Evolutionary conservation across 2,113 vertebrate species (phyloP).

Genomic region (Symphodus melops): DNA sequence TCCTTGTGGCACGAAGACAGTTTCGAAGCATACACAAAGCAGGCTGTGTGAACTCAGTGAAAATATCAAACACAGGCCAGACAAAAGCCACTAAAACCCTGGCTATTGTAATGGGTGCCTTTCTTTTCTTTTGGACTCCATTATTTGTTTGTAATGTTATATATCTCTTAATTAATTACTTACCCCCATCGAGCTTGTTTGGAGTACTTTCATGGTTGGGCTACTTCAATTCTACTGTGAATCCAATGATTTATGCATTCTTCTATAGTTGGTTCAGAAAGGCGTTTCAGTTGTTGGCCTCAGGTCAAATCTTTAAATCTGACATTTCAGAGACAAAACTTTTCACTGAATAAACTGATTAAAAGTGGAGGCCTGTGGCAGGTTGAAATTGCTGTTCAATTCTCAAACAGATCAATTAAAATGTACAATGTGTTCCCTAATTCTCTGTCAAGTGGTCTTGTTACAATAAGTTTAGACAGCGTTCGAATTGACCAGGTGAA

Average conservation of each 20-base stretch:
- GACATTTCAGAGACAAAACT: slow-evolving; percentile 20
- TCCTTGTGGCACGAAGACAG: slow-evolving; percentile 24
- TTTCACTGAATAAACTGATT: slow-evolving; percentile 9
- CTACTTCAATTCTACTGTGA: slow-evolving; percentile 33
- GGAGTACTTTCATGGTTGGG: slow-evolving; percentile 24
- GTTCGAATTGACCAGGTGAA: no score
- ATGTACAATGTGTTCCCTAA: no score
- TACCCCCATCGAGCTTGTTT: slow-evolving; percentile 8
- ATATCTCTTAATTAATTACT: slow-evolving; percentile 18
- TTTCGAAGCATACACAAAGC: background rate
- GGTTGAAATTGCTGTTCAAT: no score
- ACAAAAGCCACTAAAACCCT: slow-evolving; percentile 42
- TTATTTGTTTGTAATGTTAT: slow-evolving; percentile 27
- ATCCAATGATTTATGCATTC: slow-evolving; percentile 41
- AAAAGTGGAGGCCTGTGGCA: background rate
- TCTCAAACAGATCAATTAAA: no score
- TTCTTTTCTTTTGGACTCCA: slow-evolving; percentile 42
- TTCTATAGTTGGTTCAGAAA: slow-evolving; percentile 42
- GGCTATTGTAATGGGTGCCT: slow-evolving; percentile 32
- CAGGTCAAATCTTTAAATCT: slow-evolving; percentile 8
- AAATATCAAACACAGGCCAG: background rate
- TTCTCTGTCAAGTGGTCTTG: no score
- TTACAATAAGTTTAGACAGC: no score
- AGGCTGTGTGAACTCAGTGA: background rate
- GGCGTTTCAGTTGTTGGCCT: slow-evolving; percentile 12